Evolutionary conservation across 2,797 vertebrate species (phyloP), one percentile per base, ranked within the genome.

Genomic region (Benthosema pterotum): DNA sequence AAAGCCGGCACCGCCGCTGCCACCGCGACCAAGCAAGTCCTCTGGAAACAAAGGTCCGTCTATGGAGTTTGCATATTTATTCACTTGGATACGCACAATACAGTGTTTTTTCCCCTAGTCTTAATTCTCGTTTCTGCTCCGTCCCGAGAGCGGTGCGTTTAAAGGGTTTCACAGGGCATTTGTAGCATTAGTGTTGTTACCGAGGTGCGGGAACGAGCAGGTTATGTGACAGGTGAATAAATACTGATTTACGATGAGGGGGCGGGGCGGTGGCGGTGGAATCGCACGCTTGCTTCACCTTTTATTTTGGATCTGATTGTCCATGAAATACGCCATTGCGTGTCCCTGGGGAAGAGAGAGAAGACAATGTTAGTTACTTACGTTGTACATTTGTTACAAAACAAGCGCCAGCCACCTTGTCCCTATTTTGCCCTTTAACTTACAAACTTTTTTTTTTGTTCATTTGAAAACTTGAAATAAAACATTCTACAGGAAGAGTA

Each of bases 161-260:
- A 83, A 65, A 79, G 79, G 75, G n/a, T n/a, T 78, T 85, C 67
- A 79, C 75, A 75, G 83, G 77, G 82, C 77, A 79, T 78, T 83
- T 83, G 11, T 38, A 38, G 11, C 32, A 84, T 91, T 90, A 92
- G 88, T 91, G 89, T 78, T 90, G 84, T 90, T 90, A 90, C 77
- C 45, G 74, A 74, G 80, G 74, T 82, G 74, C 69, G 78, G 65
- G 78, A 77, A 83, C 46, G 60, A 79, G 82, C 78, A 66, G 84
- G 88, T 87, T 89, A 89, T 69, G 71, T 71, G 80, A 84, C 69
- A 78, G 48, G 66, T 51, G 79, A 87, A 78, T 87, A 86, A 83
- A 85, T 83, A 84, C 55, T 74, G 62, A 74, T 25, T 42, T 58
- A 82, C 8, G 65, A n/a, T n/a, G n/a, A n/a, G 64, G 62, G 67